Evolutionary conservation across 2,797 vertebrate species (phyloP).

Genomic region (Sarcoramphus papa): DNA sequence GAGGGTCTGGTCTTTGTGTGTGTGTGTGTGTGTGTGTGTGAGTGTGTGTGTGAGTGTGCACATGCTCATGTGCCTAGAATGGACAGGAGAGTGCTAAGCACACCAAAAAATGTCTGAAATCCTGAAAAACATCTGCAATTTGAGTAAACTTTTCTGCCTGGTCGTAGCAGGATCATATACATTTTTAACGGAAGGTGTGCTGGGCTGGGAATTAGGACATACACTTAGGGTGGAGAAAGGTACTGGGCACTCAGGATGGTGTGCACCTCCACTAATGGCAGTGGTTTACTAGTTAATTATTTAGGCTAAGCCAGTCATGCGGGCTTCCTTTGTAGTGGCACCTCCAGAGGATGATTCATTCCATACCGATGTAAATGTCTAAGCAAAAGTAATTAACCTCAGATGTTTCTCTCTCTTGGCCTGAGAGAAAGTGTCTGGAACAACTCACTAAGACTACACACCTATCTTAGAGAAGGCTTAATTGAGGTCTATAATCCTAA

Average conservation of each 20-base stretch:
- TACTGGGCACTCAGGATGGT: neutral
- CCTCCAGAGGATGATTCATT: neutral
- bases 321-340: neutral
- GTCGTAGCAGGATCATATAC: neutral
- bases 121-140: neutral
- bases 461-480: neutral
- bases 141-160: neutral
- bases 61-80: neutral
- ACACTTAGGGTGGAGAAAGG: neutral
- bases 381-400: neutral
- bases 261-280: neutral
- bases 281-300: neutral
- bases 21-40: too few species aligned
- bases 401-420: neutral
- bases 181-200: neutral
- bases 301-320: neutral
- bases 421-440: neutral
- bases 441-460: neutral
- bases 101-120: neutral
- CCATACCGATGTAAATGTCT: neutral
- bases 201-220: neutral
- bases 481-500: neutral
- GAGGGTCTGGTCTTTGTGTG: neutral
- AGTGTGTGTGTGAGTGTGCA: too few species aligned
- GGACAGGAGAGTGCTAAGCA: neutral